Conservation (phyloP, 2,888 invertebrate species). For the Panzeria rudis region DNA sequence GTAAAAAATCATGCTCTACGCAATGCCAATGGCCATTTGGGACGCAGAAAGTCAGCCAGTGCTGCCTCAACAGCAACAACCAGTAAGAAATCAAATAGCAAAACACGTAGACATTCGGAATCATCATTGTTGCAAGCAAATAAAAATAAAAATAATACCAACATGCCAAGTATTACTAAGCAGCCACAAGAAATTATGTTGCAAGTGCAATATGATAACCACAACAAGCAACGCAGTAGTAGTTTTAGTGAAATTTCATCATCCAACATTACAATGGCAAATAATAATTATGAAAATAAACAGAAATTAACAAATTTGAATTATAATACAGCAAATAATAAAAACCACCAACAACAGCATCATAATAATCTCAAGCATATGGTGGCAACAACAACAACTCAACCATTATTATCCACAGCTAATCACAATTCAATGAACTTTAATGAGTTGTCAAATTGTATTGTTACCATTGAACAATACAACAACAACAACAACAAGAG, state of each 20-base stretch:
- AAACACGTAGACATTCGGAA: conserved; percentile 73
- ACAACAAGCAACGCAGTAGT: conserved; percentile 78
- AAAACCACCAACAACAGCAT: conserved; percentile 46
- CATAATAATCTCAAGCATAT: conserved; percentile 61
- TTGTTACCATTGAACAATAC: conserved; percentile 82
- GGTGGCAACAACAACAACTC: conserved; percentile 62
- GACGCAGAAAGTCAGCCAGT: conserved; percentile 82
- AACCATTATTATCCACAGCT: conserved; percentile 67
- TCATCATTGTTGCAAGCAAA: conserved; percentile 59
- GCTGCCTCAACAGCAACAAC: conserved; percentile 35
- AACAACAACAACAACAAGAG: conserved; percentile 54
- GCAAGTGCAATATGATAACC: conserved; percentile 66
- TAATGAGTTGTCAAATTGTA: conserved; percentile 84
- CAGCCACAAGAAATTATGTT: conserved; percentile 40
- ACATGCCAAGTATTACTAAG: conserved; percentile 56
- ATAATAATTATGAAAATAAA: conserved; percentile 67
- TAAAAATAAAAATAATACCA: conserved; percentile 56
- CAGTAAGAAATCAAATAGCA: conserved; percentile 54
- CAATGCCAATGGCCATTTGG: conserved; percentile 78
- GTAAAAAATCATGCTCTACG: conserved; percentile 90
- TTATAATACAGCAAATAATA: conserved; percentile 47
- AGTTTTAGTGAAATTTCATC: conserved; percentile 78
- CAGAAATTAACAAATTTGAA: conserved; percentile 56
- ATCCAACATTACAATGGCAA: conserved; percentile 43
- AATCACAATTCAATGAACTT: conserved; percentile 84